Evolutionary conservation across 1,140 invertebrate genomes (phyloP), one percentile per base, ranked within the genome.

Genomic region (Bathynomus jamesi): DNA sequence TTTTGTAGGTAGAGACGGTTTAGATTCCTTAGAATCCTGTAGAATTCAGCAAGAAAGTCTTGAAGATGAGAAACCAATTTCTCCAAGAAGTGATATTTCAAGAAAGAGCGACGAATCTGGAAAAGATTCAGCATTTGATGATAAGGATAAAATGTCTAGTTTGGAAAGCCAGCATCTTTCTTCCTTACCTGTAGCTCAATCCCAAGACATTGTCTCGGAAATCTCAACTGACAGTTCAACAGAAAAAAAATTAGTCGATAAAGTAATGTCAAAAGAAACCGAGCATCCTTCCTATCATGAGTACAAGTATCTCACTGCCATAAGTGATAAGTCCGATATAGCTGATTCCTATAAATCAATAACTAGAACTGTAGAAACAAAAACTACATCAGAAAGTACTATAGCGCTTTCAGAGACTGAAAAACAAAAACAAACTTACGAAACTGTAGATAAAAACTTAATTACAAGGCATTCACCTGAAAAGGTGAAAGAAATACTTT

Each of bases 241-340:
- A 53, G 40, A 53, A 53, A 21, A 53, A 17, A 21, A 53, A 53
- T 53, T 21, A 3, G 21, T 3, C 13, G 40, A 53, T 17, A 53
- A 53, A 21, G 13, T 53, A 17, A 17, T 21, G 21, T 53, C 40
- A 53, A 53, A 53, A 53, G 40, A 53, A 53, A 66, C 70, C 70
- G 73, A 75, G 73, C 73, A 71, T 62, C 65, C 70, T 68, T 69
- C 69, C 24, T 60, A 69, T 62, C 64, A 71, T 71, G 73, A 75
- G 73, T 75, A 75, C 73, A 75, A 75, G 73, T 75, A 69, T 60
- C 28, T 71, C 73, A 75, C 73, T 75, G 73, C 73, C 73, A 75
- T 75, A 71, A 71, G 60, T 67, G 73, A 71, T 75, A 75, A 75
- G 73, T 71, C 69, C 69, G 67, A 61, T 2, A 53, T 17, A 53